Percentiles rank a stretch among this genome's conserved stretches.
Conservation (phyloP, 2,888 invertebrate species). For the Meloe dianella region DNA sequence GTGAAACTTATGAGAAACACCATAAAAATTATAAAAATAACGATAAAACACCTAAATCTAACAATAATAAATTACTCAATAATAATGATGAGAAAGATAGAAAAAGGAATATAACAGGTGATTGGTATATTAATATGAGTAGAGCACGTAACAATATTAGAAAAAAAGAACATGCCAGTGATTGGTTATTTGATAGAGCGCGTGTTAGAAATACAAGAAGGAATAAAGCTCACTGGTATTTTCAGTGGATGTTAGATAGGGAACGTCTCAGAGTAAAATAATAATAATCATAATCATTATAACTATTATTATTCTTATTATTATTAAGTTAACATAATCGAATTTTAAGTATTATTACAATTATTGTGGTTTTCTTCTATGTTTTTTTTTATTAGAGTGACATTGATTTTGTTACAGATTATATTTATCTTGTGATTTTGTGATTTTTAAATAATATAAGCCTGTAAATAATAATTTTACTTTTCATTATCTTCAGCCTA, state of each 20-base stretch:
- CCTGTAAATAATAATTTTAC: no score
- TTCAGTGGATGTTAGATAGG: slow-evolving; percentile 51
- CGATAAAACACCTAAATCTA: slow-evolving; percentile 5
- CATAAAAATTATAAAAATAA: slow-evolving; percentile 11
- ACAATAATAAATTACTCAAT: not conserved
- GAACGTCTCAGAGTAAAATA: slow-evolving; percentile 29
- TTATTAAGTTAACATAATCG: not conserved
- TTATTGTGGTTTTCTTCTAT: not conserved
- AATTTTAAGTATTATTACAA: not conserved
- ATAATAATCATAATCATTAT: not conserved
- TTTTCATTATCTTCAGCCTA: no score
- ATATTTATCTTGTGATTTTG: not conserved
- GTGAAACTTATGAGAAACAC: slow-evolving; percentile 9
- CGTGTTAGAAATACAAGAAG: slow-evolving; percentile 43
- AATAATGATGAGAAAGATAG: not conserved
- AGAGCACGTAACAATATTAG: slow-evolving; percentile 43
- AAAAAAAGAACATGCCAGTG: slow-evolving; percentile 40
- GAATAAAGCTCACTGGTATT: slow-evolving; percentile 52
- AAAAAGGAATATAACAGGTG: slow-evolving; percentile 41
- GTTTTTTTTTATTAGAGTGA: not conserved
- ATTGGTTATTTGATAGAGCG: slow-evolving; percentile 50
- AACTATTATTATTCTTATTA: not conserved
- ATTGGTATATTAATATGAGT: slow-evolving; percentile 50
- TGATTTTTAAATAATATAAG: no score
- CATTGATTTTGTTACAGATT: not conserved